phyloP scores from a whole-genome alignment of 2,888 invertebrate genomes.

The Parochlus steinenii region DNA sequence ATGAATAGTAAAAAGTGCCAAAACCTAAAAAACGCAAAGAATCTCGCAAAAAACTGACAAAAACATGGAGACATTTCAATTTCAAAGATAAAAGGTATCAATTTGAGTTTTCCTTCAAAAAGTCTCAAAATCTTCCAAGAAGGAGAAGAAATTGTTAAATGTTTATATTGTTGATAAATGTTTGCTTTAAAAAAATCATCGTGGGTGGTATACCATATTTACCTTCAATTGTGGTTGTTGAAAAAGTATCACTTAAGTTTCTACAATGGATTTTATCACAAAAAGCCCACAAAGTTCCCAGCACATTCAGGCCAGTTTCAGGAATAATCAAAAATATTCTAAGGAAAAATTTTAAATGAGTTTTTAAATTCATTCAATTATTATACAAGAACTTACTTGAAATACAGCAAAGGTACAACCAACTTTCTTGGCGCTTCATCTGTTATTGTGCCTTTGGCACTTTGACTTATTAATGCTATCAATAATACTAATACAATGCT shows the following conservation, averaged over 20 bases:
- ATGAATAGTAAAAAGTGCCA: no score
- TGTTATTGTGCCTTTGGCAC: constrained; percentile 62
- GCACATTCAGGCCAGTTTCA: constrained; percentile 59
- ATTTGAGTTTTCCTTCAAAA: no score
- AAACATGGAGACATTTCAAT: no score
- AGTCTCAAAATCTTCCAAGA: no score
- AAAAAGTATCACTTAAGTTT: constrained; percentile 43
- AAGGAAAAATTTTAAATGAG: constrained; percentile 18
- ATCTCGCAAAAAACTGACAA: no score
- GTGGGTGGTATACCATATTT: constrained; percentile 20
- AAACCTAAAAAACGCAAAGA: no score
- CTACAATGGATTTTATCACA: constrained; percentile 50
- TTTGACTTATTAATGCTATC: constrained; percentile 48
- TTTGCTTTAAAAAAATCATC: neutral
- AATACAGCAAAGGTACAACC: constrained; percentile 52
- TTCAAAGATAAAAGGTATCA: no score
- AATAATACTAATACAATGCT: constrained; percentile 44
- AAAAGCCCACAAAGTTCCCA: constrained; percentile 72
- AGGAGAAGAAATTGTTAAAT: neutral
- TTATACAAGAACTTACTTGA: constrained; percentile 39
- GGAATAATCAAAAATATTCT: constrained; percentile 59
- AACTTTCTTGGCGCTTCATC: constrained; percentile 50
- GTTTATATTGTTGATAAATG: neutral
- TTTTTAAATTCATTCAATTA: neutral
- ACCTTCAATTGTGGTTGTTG: constrained; percentile 56